phyloP scores from a whole-genome alignment of 2,888 invertebrate species.

The Anthoptus insignis region DNA sequence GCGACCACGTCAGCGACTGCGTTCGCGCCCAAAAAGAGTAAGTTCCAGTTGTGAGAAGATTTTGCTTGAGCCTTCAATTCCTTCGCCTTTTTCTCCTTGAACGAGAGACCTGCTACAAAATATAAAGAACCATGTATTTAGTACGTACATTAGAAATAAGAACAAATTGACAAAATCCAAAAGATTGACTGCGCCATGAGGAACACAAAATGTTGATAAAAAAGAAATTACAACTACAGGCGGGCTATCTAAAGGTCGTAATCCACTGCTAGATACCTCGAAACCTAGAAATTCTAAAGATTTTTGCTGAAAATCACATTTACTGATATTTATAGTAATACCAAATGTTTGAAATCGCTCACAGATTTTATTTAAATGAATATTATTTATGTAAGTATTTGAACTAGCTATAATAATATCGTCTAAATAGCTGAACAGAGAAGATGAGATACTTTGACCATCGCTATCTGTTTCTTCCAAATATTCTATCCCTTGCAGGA shows the following conservation, averaged over 20 bases:
- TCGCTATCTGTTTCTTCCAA: too few relatives aligned
- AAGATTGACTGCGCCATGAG: not conserved
- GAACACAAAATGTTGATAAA: too few relatives aligned
- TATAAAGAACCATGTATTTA: not conserved
- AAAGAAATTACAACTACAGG: too few relatives aligned
- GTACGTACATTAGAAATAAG: not conserved
- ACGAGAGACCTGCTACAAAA: conserved; percentile 89
- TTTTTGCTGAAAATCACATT: not conserved
- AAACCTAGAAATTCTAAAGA: not conserved
- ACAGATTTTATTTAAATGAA: not conserved
- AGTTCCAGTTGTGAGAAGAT: conserved; percentile 98
- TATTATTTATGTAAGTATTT: not conserved
- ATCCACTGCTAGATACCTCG: not conserved
- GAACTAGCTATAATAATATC: not conserved
- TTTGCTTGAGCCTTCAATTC: conserved; percentile 92
- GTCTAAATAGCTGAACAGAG: not conserved
- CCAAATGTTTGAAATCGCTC: not conserved
- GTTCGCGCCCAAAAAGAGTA: conserved; percentile 96
- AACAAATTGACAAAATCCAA: not conserved
- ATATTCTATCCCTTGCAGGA: conserved; percentile 32
- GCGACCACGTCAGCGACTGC: conserved; percentile 98
- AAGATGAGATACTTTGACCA: too few relatives aligned
- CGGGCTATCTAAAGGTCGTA: too few relatives aligned
- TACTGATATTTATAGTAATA: not conserved
- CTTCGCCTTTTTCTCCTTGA: conserved; percentile 94